Evolutionary conservation across 2,113 vertebrate genomes (phyloP), one percentile per base, ranked within the genome.

Genomic region (Otis tarda): DNA sequence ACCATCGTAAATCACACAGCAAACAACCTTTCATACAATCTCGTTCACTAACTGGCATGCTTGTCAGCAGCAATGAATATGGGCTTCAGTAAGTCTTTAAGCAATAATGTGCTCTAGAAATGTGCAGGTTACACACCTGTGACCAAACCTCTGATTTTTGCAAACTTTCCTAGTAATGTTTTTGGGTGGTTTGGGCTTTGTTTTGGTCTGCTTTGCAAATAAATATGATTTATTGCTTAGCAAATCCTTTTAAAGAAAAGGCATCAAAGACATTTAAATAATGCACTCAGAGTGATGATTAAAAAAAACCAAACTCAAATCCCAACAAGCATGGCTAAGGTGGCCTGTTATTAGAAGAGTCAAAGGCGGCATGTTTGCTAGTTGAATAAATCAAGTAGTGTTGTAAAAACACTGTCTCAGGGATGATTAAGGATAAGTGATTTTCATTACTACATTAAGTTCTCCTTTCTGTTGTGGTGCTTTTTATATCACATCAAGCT

Each of bases 341-440:
- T 70, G 56, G 43, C 60, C 89, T 91, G 87, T 96, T 95, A 89
- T 74, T 92, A 96, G 89, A 84, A 82, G 55, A 96, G 91, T 83
- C 89, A 87, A 91, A 92, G 69, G 91, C 93, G 65, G 57, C 70
- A 65, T 60, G n/a, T 90, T 93, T 90, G 89, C 83, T 94, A 18
- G 25, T 55, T 92, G 83, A 93, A 92, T 97, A 93, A 96, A 97
- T 95, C 93, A 96, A 92, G 47, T 61, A 76, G 61, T 0, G 0
- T 89, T 89, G 84, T 96, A 80, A 96, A 96, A 94, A 97, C 87
- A 94, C 77, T 84, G 78, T 96, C 95, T 92, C 70, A 69, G 74
- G 74, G 35, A 96, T 96, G 91, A 96, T 94, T 94, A 95, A 96
- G 89, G 65, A 37, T 90, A 94, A 93, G 90, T 92, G 94, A 89